Conservation (phyloP, 2,888 invertebrate species). For the Oeneis ivallda region DNA sequence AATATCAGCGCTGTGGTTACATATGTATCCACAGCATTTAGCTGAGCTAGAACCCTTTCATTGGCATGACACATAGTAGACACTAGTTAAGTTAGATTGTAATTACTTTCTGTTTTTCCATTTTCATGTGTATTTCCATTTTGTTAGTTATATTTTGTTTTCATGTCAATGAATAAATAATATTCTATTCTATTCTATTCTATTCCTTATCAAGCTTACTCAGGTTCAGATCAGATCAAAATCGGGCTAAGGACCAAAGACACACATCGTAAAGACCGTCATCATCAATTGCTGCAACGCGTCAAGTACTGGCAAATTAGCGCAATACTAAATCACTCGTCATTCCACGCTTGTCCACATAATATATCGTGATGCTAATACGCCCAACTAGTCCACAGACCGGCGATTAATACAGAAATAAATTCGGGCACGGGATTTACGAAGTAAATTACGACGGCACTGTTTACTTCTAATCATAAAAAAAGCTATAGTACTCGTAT, state of each 20-base stretch:
- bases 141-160: no score
- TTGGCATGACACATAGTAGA: no score
- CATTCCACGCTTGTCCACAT: constrained; percentile 17
- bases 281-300: background rate
- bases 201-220: no score
- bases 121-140: no score
- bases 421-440: constrained; percentile 13
- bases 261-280: background rate
- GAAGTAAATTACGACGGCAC: constrained; percentile 8
- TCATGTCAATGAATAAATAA: no score
- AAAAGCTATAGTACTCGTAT: background rate
- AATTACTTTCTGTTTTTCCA: no score
- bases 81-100: no score
- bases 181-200: no score
- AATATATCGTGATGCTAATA: constrained; percentile 14
- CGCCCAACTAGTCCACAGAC: constrained; percentile 10
- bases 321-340: constrained; percentile 19
- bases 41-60: no score
- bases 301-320: constrained; percentile 17
- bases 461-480: background rate
- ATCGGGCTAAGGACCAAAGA: background rate
- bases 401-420: constrained; percentile 6
- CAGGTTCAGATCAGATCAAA: no score
- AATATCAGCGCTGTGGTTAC: no score
- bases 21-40: no score